Base-by-base conservation (phyloP, 2,797 vertebrate genomes). In the Sciaenops ocellatus region DNA sequence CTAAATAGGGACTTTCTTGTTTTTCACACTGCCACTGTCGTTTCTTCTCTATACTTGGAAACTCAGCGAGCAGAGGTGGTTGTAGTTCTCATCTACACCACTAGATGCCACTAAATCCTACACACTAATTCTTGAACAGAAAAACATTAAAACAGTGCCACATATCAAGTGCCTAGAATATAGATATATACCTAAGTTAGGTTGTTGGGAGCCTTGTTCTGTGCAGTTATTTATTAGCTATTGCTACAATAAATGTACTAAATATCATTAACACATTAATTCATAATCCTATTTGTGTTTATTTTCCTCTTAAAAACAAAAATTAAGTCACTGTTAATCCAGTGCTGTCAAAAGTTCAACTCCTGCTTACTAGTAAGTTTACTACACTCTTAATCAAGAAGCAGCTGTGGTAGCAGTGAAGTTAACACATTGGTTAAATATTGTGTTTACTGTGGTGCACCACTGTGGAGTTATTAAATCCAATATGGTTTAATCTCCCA, bases 401-500 rank as follows among this genome's bases (percentile, higher is more conserved):
- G 38, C 54, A 61, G 22, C 41, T 64, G 41, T 68, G 15, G 34
- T 30, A n/a, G 54, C 5, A 1, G 22, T 10, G 47, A 48, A 18
- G 11, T 11, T 6, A 54, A 38, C 1, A 30, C 51, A 52, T 15
- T 65, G 46, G 34, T 38, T 65, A 22, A 68, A 69, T 38, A 11
- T 41, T 54, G 15, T 42, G 16, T 62, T 62, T 30, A n/a, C 61
- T 76, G 22, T 59, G 52, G 30, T 66, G 30, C 5, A 2, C n/a
- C 26, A 41, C 68, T 73, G 46, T 63, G 22, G 6, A 24, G 55
- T 82, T 77, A 67, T 57, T 79, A 7, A 63, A 73, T 44, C 66
- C 28, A 66, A 6, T 54, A 57, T 38, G 69, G 62, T 73, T 81
- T 79, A n/a, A 80, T 77, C 75, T 69, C 73, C 78, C 73, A 73